Evolutionary conservation across 1,140 invertebrate genomes (phyloP).

Genomic region (Lanistes nyassanus): DNA sequence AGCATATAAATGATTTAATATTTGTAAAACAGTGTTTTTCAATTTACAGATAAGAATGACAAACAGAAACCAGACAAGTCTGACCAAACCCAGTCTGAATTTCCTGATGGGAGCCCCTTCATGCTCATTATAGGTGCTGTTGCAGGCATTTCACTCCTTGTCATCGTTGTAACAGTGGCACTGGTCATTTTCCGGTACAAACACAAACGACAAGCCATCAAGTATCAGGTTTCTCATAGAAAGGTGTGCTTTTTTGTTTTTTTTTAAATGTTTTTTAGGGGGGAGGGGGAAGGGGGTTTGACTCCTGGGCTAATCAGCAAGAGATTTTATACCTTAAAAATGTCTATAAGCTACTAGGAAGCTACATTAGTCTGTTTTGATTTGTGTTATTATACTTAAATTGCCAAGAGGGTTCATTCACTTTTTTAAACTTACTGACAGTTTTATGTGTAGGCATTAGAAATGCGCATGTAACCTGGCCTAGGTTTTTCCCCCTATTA

Average conservation of each 20-base stretch:
- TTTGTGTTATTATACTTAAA: too few species aligned
- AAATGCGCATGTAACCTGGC: too few species aligned
- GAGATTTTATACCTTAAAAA: too few species aligned
- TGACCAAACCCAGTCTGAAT: background rate
- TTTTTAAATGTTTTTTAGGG: background rate
- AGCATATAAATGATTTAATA: too few species aligned
- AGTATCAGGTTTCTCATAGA: slow-evolving; percentile 26
- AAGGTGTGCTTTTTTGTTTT: slow-evolving; percentile 11
- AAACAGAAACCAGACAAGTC: background rate
- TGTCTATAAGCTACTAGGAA: too few species aligned
- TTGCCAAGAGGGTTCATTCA: too few species aligned
- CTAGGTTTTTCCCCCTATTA: too few species aligned
- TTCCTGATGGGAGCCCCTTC: slow-evolving; percentile 7
- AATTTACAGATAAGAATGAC: slow-evolving; percentile 6
- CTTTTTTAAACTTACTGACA: too few species aligned
- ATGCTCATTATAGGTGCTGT: background rate
- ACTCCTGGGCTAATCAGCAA: too few species aligned
- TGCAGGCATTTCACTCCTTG: slow-evolving; percentile 5
- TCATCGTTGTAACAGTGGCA: slow-evolving; percentile 16
- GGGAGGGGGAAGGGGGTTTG: background rate
- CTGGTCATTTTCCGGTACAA: slow-evolving; percentile 17
- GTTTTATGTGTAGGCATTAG: too few species aligned
- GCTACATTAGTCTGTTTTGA: background rate
- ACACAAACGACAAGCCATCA: slow-evolving; percentile 2
- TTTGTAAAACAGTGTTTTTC: too few species aligned